Percentiles rank a stretch among this genome's conserved stretches.
Evolutionary conservation across 1,140 invertebrate genomes (phyloP).

Genomic region (Caenorhabditis briggsae): DNA sequence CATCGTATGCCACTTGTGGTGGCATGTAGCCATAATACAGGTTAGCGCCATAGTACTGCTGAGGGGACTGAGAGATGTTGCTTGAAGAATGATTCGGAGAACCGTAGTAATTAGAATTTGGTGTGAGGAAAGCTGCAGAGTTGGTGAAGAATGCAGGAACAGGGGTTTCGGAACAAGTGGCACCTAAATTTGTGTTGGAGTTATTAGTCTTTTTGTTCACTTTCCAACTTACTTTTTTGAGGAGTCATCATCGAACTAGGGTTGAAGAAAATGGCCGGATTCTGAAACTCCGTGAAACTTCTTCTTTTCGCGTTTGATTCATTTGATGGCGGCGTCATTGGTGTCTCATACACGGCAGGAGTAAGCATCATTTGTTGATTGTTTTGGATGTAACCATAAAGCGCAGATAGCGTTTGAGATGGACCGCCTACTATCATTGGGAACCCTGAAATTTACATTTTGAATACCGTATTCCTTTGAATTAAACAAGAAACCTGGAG

Average conservation of each 20-base stretch:
- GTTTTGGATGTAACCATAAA: slow-evolving; percentile 29
- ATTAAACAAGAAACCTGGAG: neutral
- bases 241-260: slow-evolving; percentile 6
- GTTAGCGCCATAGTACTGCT: slow-evolving; percentile 28
- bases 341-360: slow-evolving; percentile 11
- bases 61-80: neutral
- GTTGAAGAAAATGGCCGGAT: neutral
- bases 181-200: neutral
- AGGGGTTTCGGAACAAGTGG: neutral
- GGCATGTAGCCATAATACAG: slow-evolving; percentile 33
- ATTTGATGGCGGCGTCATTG: slow-evolving; percentile 22
- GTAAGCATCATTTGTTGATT: slow-evolving; percentile 14
- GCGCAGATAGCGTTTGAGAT: slow-evolving; percentile 6
- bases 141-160: slow-evolving; percentile 1
- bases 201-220: neutral
- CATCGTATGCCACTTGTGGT: neutral
- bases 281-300: slow-evolving; percentile 23
- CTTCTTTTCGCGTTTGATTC: neutral
- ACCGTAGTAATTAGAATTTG: neutral
- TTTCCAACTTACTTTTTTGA: neutral
- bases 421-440: slow-evolving; percentile 11
- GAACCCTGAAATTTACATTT: neutral
- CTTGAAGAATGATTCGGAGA: slow-evolving; percentile 2
- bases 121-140: slow-evolving; percentile 23
- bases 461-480: neutral